A percentile compares a stretch with the other conserved stretches of the same genome.
phyloP scores from a whole-genome alignment of 2,113 vertebrate species.

The Phalacrocorax brasilianus region DNA sequence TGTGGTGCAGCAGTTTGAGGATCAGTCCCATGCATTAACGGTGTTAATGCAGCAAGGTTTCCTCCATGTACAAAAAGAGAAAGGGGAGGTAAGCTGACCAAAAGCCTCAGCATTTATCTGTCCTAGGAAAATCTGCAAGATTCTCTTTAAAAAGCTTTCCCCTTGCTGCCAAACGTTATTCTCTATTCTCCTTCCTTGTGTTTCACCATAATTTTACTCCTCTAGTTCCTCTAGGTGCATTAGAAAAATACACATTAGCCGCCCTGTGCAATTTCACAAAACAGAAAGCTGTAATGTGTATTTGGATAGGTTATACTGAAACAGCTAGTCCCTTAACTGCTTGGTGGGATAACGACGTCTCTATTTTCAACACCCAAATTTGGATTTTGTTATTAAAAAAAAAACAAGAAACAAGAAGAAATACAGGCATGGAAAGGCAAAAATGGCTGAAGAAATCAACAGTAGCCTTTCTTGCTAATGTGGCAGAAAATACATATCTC shows the following conservation, averaged over 20 bases:
- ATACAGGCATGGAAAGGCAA: neutral
- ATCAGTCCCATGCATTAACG: neutral
- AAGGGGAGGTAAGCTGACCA: neutral
- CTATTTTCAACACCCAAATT: neutral
- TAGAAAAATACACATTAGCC: neutral
- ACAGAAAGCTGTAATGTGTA: neutral
- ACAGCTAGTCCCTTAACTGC: neutral
- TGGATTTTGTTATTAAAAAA: neutral
- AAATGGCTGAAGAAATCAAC: neutral
- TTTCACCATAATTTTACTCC: neutral
- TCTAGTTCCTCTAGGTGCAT: neutral
- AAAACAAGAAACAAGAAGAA: neutral
- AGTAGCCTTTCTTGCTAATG: neutral
- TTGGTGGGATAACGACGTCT: neutral
- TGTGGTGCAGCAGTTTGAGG: neutral
- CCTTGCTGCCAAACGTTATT: neutral
- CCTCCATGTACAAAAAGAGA: neutral
- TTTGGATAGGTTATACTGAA: neutral
- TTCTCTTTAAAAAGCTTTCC: neutral
- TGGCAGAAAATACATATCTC: neutral
- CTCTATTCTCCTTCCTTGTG: neutral
- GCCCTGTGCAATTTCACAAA: neutral
- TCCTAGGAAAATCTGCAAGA: neutral
- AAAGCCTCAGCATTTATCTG: neutral
- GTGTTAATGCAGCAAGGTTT: neutral